These are phyloP conservation scores for Pardalotus punctatus DNA, from an alignment of 2,113 vertebrate species.

Conservation along the genomic window DNA sequence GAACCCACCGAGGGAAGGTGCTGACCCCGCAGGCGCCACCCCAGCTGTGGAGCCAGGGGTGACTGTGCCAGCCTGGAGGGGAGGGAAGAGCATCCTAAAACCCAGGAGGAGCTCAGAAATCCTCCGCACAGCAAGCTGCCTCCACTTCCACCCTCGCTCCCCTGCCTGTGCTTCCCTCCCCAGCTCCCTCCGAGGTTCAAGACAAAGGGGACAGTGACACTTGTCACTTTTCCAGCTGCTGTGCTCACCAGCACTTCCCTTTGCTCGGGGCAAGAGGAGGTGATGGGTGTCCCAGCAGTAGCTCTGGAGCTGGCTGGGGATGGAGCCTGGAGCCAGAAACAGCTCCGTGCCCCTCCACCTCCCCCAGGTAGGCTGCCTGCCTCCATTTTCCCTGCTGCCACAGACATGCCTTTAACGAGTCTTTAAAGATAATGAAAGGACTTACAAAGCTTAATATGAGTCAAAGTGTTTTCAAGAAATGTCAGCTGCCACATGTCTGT, in stretches of 20 bases:
- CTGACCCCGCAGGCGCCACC: fast-evolving
- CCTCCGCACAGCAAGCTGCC: neutral
- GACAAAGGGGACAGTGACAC: neutral
- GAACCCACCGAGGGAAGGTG: fast-evolving
- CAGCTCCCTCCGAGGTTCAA: neutral
- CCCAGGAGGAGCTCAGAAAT: neutral
- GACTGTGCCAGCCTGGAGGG: fast-evolving
- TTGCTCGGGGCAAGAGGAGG: neutral
- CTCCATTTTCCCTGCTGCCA: neutral
- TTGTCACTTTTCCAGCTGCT: neutral
- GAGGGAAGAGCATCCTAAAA: neutral
- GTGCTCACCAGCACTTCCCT: neutral
- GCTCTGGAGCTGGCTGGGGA: neutral
- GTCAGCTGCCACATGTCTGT: slow-evolving; percentile 43
- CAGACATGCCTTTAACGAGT: slow-evolving; percentile 23
- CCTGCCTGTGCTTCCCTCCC: neutral
- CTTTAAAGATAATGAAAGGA: slow-evolving; percentile 55
- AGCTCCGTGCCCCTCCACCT: neutral
- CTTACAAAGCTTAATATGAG: slow-evolving; percentile 40
- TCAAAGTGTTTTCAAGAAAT: slow-evolving; percentile 56
- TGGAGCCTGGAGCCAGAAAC: neutral
- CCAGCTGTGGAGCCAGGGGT: fast-evolving
- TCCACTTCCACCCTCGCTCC: neutral
- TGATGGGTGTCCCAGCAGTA: neutral
- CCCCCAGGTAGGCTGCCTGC: neutral